A percentile compares a stretch with the other conserved stretches of the same genome.
phyloP scores from a whole-genome alignment of 2,113 vertebrate genomes.

The Lophius piscatorius region DNA sequence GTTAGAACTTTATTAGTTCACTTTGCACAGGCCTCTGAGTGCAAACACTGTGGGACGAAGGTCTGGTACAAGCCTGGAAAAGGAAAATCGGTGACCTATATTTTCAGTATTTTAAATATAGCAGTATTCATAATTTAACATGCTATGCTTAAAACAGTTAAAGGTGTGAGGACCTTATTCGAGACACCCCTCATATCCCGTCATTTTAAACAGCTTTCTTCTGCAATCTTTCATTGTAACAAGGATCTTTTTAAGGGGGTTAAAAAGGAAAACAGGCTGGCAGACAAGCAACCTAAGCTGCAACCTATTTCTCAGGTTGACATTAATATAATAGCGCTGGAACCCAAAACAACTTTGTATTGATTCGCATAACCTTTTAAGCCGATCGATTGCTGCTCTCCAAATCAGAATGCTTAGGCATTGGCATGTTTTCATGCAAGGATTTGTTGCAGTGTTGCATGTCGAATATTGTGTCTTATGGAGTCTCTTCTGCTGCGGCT shows the following conservation, averaged over 20 bases:
- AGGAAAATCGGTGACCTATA: not conserved
- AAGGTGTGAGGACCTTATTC: not conserved
- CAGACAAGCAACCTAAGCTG: slow-evolving; percentile 75
- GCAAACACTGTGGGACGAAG: not conserved
- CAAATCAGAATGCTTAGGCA: slow-evolving; percentile 66
- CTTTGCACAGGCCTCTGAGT: slow-evolving; percentile 19
- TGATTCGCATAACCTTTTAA: slow-evolving; percentile 80
- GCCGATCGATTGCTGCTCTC: slow-evolving; percentile 77
- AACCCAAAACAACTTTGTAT: slow-evolving; percentile 81
- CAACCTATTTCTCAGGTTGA: slow-evolving; percentile 79
- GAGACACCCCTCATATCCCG: slow-evolving; percentile 7
- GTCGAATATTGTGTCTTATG: slow-evolving; percentile 48
- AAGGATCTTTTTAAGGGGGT: slow-evolving; percentile 56
- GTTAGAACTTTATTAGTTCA: slow-evolving; percentile 42
- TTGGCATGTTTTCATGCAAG: slow-evolving; percentile 62
- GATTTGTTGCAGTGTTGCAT: slow-evolving; percentile 63
- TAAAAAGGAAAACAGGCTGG: slow-evolving; percentile 70
- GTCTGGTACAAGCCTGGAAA: not conserved
- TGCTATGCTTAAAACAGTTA: not conserved
- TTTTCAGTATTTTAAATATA: not conserved
- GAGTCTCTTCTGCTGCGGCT: slow-evolving; percentile 13
- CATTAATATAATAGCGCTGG: slow-evolving; percentile 80
- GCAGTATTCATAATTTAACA: not conserved
- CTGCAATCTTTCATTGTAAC: slow-evolving; percentile 36
- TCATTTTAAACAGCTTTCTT: slow-evolving; percentile 36